Base-by-base conservation (phyloP, 2,888 invertebrate genomes). In the Parthenolecanium corni region DNA sequence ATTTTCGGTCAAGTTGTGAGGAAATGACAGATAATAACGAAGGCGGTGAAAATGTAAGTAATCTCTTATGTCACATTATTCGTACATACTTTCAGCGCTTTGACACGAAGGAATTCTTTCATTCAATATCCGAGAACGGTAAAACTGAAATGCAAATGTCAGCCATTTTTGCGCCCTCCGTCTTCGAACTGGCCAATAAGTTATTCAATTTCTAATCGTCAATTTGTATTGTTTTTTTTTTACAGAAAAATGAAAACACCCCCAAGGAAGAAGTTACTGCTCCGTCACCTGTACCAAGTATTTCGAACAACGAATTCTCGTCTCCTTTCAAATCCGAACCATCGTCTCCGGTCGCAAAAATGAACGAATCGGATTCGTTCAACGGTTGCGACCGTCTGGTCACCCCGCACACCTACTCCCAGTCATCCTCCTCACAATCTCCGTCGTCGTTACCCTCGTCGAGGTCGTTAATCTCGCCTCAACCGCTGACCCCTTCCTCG, bases 361-460 rank as follows among this genome's bases (percentile, higher is more conserved):
- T 47, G 18, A 21, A 31, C 46, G 61, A 61, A 24, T 36, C 49
- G 24, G 61, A 61, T 16, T 38, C 61, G 40, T 61, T 38, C 24
- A 23, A 36, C 16, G 47, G 61, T 24, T n/a, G 40, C 36, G 61
- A 61, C 23, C 61, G 20, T 12, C 21, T 61, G 40, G n/a, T 40
- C 1, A 31, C 31, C 12, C 25, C 58, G 18, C 31, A 47, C 23
- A 23, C 61, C 20, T 61, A 61, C 31, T 63, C 53, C 44, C 47
- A 47, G 18, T 63, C 63, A 21, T 63, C 63, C 5, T 63, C 63
- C 1, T 63, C 63, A 4, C 63, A 63, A 23, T 63, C 63, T n/a
- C 63, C 63, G 12, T 63, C 63, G 1, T 63, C 63, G 44, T 47
- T 63, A 54, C 63, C 63, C 38, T 63, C 63, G 36, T 53, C 63